These are phyloP conservation scores for Drosophila mauritiana DNA, from an alignment of 1,140 invertebrate species.

Conservation along the genomic window DNA sequence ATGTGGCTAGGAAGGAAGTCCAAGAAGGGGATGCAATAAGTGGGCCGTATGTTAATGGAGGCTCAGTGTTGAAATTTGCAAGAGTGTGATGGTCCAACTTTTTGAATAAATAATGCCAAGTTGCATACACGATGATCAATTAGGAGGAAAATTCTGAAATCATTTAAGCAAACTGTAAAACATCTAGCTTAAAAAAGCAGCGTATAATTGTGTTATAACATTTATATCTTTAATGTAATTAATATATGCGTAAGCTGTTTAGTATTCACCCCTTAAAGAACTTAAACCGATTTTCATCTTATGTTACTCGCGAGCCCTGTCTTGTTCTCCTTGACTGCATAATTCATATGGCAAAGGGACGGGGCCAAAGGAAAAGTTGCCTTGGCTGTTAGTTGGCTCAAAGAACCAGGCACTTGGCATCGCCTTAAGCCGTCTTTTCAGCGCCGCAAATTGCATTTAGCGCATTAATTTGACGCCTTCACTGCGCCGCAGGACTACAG, in stretches of 20 bases:
- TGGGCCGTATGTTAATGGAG: conserved; percentile 6
- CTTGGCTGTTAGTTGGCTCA: conserved; percentile 42
- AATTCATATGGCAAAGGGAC: conserved; percentile 43
- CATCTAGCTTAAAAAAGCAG: too few relatives aligned
- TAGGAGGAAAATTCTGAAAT: neutral
- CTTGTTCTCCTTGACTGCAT: conserved; percentile 22
- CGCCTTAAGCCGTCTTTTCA: conserved; percentile 52
- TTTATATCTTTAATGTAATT: too few relatives aligned
- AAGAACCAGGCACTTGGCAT: conserved; percentile 42
- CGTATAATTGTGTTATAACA: too few relatives aligned
- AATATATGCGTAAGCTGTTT: neutral
- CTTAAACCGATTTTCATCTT: conserved; percentile 34
- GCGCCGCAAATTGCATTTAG: conserved; percentile 72
- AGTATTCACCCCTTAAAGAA: conserved; percentile 17
- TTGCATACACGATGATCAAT: neutral
- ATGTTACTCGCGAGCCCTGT: neutral
- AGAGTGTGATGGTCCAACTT: neutral
- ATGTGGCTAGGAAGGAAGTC: conserved; percentile 2
- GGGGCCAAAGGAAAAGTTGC: conserved; percentile 32
- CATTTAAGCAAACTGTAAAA: neutral
- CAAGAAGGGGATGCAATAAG: conserved; percentile 1
- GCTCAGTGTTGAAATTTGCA: neutral
- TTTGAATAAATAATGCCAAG: conserved; percentile 19
- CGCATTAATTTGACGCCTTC: conserved; percentile 64
- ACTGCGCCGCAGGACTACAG: conserved; percentile 8